These are phyloP conservation scores for Tetraneura akinire DNA, from an alignment of 1,140 invertebrate genomes.

Conservation along the genomic window DNA sequence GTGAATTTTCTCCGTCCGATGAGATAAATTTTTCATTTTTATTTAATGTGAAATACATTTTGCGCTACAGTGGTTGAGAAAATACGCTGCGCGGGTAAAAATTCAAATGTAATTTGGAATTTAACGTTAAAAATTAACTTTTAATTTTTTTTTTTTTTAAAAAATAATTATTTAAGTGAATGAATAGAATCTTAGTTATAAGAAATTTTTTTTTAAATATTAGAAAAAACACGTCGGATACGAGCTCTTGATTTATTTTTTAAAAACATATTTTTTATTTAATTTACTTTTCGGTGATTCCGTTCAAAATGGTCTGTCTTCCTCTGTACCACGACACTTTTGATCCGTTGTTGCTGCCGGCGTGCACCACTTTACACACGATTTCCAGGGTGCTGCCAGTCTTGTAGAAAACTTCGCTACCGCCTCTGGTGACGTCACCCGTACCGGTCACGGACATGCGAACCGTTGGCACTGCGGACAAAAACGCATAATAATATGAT, in stretches of 20 bases:
- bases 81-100: neutral
- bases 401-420: slow-evolving; percentile 27
- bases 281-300: slow-evolving; percentile 25
- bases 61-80: neutral
- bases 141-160: too few species aligned
- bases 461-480: slow-evolving; percentile 18
- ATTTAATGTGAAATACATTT: neutral
- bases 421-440: slow-evolving; percentile 34
- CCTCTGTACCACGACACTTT: slow-evolving; percentile 43
- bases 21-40: neutral
- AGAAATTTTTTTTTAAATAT: too few species aligned
- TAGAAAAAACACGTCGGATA: too few species aligned
- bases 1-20: neutral
- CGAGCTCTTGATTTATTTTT: too few species aligned
- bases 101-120: too few species aligned
- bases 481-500: too few species aligned
- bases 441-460: slow-evolving; percentile 43
- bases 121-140: too few species aligned
- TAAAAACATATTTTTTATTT: too few species aligned
- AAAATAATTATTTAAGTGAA: too few species aligned
- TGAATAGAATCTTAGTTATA: too few species aligned
- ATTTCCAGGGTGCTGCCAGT: slow-evolving; percentile 36
- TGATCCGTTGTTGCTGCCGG: slow-evolving; percentile 34
- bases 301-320: slow-evolving; percentile 16
- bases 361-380: slow-evolving; percentile 34